phyloP scores from a whole-genome alignment of 2,888 invertebrate genomes.

The Onthophagus sagittarius region DNA sequence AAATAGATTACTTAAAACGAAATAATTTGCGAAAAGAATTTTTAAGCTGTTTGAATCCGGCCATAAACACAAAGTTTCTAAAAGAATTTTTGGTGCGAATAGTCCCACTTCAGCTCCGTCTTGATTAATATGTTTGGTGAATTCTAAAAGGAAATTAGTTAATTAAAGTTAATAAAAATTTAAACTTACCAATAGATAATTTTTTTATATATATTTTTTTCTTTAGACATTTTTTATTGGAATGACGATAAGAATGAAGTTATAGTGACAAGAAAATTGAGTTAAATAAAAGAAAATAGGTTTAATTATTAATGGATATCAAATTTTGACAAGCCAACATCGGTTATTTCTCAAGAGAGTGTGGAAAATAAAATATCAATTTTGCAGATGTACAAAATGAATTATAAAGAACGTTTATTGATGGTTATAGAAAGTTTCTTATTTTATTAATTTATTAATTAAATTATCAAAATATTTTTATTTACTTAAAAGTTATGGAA shows the following conservation, averaged over 20 bases:
- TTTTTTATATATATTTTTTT: no score
- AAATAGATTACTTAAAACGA: conserved; percentile 19
- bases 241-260: background rate
- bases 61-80: conserved; percentile 19
- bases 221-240: no score
- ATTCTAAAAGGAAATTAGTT: conserved; percentile 16
- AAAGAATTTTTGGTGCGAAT: conserved; percentile 17
- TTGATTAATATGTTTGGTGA: conserved; percentile 14
- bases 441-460: conserved; percentile 5
- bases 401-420: background rate
- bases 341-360: no score
- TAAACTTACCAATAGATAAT: no score
- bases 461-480: conserved; percentile 8
- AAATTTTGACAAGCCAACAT: background rate
- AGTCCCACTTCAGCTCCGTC: conserved; percentile 16
- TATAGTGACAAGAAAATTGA: background rate
- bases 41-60: conserved; percentile 16
- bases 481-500: no score
- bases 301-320: conserved; percentile 11
- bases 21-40: conserved; percentile 13
- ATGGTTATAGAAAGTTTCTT: background rate
- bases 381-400: background rate
- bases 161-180: no score
- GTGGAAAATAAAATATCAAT: no score
- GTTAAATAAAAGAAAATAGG: background rate